Conservation (phyloP, 2,113 vertebrate genomes). For the Fukomys damarensis region DNA sequence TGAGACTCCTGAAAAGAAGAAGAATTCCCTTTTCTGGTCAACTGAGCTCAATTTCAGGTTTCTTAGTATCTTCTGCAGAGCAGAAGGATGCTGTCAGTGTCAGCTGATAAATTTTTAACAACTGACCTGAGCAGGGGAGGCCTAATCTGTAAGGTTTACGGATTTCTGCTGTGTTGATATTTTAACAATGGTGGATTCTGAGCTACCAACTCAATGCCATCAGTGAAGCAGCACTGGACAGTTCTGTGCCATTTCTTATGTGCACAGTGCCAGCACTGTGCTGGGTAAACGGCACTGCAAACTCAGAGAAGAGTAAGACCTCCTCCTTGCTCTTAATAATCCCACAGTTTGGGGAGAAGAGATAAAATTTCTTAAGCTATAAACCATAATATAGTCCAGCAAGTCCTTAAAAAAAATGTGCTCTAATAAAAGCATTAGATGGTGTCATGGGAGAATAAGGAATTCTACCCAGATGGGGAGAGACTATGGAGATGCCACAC, state of each 20-base stretch:
- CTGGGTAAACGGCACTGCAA: not conserved
- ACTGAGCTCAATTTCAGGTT: not conserved
- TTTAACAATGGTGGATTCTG: accelerated
- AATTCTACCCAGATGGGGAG: not conserved
- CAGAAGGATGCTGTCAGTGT: not conserved
- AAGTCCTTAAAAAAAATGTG: not conserved
- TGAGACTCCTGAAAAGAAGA: not conserved
- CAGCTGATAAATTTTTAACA: not conserved
- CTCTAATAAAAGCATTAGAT: not conserved
- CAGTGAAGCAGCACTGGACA: not conserved
- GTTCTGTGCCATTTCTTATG: not conserved
- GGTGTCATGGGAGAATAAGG: not conserved
- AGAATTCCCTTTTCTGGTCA: not conserved
- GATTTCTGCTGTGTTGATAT: not conserved
- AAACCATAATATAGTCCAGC: not conserved
- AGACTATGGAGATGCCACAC: not conserved
- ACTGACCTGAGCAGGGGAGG: not conserved
- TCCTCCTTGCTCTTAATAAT: not conserved
- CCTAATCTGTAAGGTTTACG: not conserved
- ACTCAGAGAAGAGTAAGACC: not conserved
- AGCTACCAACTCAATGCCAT: no score
- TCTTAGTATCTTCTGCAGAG: not conserved
- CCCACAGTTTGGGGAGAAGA: not conserved
- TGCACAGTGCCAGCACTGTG: no score
- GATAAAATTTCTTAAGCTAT: not conserved